Base-by-base conservation (phyloP, 2,888 invertebrate genomes). In the Tolmerus cingulatus region DNA sequence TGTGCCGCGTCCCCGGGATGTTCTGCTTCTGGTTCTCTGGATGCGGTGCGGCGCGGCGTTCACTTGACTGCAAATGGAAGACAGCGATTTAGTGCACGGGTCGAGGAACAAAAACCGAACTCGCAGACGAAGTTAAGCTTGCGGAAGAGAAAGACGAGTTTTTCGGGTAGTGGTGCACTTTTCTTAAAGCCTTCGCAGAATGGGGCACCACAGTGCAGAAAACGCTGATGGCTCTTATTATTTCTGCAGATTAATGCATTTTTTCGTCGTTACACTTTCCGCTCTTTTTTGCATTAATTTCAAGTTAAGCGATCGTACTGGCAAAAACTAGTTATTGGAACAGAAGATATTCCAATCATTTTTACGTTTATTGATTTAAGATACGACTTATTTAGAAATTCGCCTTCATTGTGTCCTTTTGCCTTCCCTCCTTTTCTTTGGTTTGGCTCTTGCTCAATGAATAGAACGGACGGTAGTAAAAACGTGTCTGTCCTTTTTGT, bases 91-190 rank as follows among this genome's bases (percentile, higher is more conserved):
- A 66, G 66, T 40, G 74, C 40, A 30, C 27, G 34, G 66, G 14
- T n/a, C 40, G 34, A 74, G n/a, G 37, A 74, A 19, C 16, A 66
- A 84, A 66, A 57, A 84, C n/a, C 81, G 37, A 84, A 46, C 66
- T 84, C 84, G 19, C 74, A 74, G 84, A 84, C 66, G 40, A 74
- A 66, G 57, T 84, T 74, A 74, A 84, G 66, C n/a, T 40, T 84
- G 74, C 84, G 84, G 84, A 84, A 84, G 74, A 37, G 57, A 66
- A 84, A 84, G 84, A 84, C 81, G 55, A 66, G 57, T 84, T 84
- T 84, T 84, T 66, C 40, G 37, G 84, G 16, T 84, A 30, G n/a
- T 37, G 81, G 51, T 46, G 37, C 46, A 23, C 23, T 27, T 79
- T 79, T 46, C 46, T 79, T 79, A 46, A 27, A 19, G 76, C 37